These are phyloP conservation scores for Albula glossodonta DNA, from an alignment of 2,113 vertebrate species.

Conservation along the genomic window DNA sequence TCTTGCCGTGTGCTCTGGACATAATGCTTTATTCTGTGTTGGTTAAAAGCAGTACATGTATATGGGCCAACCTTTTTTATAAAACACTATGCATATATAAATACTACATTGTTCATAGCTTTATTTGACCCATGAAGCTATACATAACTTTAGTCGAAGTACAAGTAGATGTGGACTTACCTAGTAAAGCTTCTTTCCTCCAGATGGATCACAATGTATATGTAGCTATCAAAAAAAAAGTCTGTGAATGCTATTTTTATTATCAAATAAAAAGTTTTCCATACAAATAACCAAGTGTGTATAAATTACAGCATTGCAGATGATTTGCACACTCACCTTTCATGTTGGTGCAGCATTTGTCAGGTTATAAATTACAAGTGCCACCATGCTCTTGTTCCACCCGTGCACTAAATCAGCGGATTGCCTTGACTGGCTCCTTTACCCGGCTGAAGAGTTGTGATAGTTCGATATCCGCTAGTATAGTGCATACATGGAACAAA, in stretches of 20 bases:
- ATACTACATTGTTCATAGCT: slow-evolving; percentile 98
- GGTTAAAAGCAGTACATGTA: slow-evolving; percentile 92
- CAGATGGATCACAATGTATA: slow-evolving; percentile 89
- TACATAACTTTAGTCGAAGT: slow-evolving; percentile 87
- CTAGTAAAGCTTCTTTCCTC: slow-evolving; percentile 84
- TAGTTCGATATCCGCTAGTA: too few species aligned
- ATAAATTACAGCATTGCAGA: slow-evolving; percentile 24
- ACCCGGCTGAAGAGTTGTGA: too few species aligned
- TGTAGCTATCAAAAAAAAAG: slow-evolving; percentile 88
- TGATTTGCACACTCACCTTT: background rate
- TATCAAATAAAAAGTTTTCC: slow-evolving; percentile 97
- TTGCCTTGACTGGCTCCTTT: too few species aligned
- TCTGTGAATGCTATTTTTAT: slow-evolving; percentile 98
- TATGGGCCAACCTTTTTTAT: slow-evolving; percentile 93
- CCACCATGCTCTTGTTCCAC: too few species aligned
- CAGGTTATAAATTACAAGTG: too few species aligned
- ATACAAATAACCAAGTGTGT: slow-evolving; percentile 77
- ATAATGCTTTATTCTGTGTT: slow-evolving; percentile 87
- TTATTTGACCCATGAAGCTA: slow-evolving; percentile 94
- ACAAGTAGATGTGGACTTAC: slow-evolving; percentile 85
- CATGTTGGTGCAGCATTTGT: too few species aligned
- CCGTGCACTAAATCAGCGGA: too few species aligned
- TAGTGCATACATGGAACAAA: too few species aligned
- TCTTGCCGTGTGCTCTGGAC: slow-evolving; percentile 85
- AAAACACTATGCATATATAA: slow-evolving; percentile 99